Evolutionary conservation across 2,797 vertebrate genomes (phyloP).

Genomic region (Acanthis flammea): DNA sequence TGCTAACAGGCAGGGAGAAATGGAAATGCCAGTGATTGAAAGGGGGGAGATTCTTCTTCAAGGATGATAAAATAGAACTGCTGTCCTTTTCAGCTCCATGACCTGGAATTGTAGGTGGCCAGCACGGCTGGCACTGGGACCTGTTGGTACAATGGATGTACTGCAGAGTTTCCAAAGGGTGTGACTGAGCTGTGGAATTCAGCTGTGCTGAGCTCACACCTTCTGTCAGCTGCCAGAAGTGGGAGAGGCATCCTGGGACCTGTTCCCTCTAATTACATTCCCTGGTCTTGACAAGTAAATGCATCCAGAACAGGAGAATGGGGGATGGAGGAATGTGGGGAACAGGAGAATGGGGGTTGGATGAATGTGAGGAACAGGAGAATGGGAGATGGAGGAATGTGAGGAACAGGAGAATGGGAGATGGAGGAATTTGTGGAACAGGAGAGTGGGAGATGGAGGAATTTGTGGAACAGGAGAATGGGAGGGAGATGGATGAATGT

Average conservation of each 20-base stretch:
- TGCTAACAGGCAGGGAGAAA: not conserved
- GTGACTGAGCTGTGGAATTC: slow-evolving; percentile 37
- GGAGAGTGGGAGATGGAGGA: too few species aligned
- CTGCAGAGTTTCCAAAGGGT: slow-evolving; percentile 11
- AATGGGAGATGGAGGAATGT: too few species aligned
- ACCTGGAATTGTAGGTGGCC: not conserved
- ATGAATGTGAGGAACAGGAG: too few species aligned
- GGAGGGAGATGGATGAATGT: too few species aligned
- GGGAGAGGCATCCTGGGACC: slow-evolving; percentile 43
- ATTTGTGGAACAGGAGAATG: not conserved
- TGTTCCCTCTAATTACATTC: slow-evolving; percentile 39
- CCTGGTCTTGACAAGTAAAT: slow-evolving; percentile 40
- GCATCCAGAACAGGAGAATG: not conserved
- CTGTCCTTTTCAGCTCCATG: not conserved
- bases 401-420: not conserved
- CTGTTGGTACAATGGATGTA: not conserved
- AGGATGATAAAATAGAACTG: not conserved
- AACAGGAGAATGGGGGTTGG: not conserved
- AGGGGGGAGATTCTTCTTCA: not conserved
- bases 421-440: too few species aligned
- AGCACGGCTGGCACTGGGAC: not conserved
- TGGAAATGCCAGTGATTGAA: not conserved
- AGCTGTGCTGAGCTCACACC: slow-evolving; percentile 33
- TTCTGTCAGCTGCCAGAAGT: slow-evolving; percentile 37
- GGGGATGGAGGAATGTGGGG: not conserved